Base-by-base conservation (phyloP, 2,888 invertebrate genomes). In the Drosophila multiciliata region DNA sequence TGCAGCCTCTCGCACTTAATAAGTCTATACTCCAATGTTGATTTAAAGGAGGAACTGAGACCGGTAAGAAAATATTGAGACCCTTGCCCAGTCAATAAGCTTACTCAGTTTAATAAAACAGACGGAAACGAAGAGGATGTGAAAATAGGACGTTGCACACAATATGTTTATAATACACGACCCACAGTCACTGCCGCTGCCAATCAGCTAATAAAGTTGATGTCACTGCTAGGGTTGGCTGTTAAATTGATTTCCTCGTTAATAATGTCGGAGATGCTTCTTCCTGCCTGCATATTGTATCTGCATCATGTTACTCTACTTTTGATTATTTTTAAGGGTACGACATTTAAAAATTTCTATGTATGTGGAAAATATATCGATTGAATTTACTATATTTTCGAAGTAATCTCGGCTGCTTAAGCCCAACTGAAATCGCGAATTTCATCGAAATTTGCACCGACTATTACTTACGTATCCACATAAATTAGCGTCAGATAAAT, bases 1-100 rank as follows among this genome's bases (percentile, higher is more conserved):
- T 77, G 83, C 80, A 80, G 76, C 72, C 54, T 48, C 58, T 69
- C 45, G 23, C 23, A 26, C 8, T 45, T 68, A 75, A 82, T 78
- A 69, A 53, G 55, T 67, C 59, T 62, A 63, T 42, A 53, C 48
- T 49, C 54, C 50, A 73, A 61, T 80, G 68, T 75, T 73, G 83
- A 73, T 67, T 83, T 82, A 61, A 55, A 66, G 54, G 70, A 36
- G 52, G 66, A 64, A 71, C 66, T 66, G 80, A 29, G 29, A 29
- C 42, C 80, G 38, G 69, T 68, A 66, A 68, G 57, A 61, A 68
- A 73, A 80, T 73, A 36, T 23, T 45, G 23, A 7, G 23, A 45
- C 9, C 38, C 15, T 32, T 32, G 35, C 5, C n/a, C 40, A 5
- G 50, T 35, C 57, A 73, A 63, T 67, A 54, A 69, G 60, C 57